Percentiles rank a stretch among this genome's conserved stretches.
These are phyloP conservation scores for Schrankia costaestrigalis DNA, from an alignment of 2,888 invertebrate species.

Conservation along the genomic window DNA sequence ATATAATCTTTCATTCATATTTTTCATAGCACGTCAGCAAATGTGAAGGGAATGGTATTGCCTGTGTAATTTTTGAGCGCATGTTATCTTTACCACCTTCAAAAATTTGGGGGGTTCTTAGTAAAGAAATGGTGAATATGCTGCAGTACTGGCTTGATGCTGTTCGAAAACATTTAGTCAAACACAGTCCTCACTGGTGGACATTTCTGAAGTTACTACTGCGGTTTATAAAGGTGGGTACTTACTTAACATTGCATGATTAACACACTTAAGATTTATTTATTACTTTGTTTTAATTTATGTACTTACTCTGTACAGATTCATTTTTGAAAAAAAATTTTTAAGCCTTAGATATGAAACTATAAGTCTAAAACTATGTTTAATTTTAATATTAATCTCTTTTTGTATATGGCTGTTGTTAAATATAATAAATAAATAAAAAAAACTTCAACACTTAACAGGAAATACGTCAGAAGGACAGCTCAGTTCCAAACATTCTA, in stretches of 20 bases:
- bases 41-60: conserved; percentile 54
- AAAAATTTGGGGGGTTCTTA: conserved; percentile 54
- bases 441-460: conserved; percentile 18
- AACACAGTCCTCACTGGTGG: conserved; percentile 56
- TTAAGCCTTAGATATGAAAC: not conserved
- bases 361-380: too few relatives aligned
- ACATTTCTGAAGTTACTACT: conserved; percentile 50
- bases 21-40: conserved; percentile 54
- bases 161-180: conserved; percentile 50
- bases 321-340: not conserved
- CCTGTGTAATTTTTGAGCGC: conserved; percentile 46
- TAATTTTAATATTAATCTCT: not conserved
- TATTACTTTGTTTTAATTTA: too few relatives aligned
- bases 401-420: not conserved
- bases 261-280: too few relatives aligned
- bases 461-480: conserved; percentile 49
- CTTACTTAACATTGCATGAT: too few relatives aligned
- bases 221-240: conserved; percentile 50
- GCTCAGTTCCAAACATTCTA: conserved; percentile 39
- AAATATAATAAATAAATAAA: not conserved
- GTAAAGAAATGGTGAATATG: conserved; percentile 48
- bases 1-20: not conserved
- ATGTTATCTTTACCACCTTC: conserved; percentile 49
- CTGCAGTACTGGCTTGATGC: conserved; percentile 63
- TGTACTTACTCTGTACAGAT: not conserved